Base-by-base conservation (phyloP, 2,888 invertebrate genomes). In the Sarcophaga carnaria region DNA sequence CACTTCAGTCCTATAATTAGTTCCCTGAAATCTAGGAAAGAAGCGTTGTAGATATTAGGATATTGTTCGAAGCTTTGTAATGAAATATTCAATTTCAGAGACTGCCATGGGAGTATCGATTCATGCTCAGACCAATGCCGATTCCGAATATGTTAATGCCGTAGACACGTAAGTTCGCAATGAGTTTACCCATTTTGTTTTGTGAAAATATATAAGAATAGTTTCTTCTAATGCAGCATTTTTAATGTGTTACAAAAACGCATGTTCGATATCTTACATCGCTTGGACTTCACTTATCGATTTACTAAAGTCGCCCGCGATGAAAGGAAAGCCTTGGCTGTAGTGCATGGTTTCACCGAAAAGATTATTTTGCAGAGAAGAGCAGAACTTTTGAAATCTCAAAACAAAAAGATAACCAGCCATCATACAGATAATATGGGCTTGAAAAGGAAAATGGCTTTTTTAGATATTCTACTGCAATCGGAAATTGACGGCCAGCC, bases 21-120 rank as follows among this genome's bases (percentile, higher is more conserved):
- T 37, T 8, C 37, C 37, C 37, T 8, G 37, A 8, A 27, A 27
- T 27, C 5, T 27, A 27, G 5, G 27, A 27, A 37, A 37, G 1
- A 8, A 37, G 1, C 0, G 6, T 37, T 37, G 37, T 27, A 27
- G 27, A 27, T 27, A 71, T 25, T 27, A 27, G 27, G 27, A 27
- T 27, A 27, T 27, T 20, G 20, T 20, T 20, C 20, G 10, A 37
- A 37, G 3, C 37, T 37, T 37, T 37, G 10, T 37, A 37, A 37
- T 0, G 8, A 37, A 8, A 37, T 37, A 37, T 37, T 37, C 8
- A 37, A n/a, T 89, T 94, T 78, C 94, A 97, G 97, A 98, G 94
- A 96, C 97, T 8, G 96, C 98, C 17, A 98, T 98, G 97, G 98
- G 97, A 0, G 95, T 95, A 12, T 94, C 95, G 47, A 94, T 97